These are phyloP conservation scores for Rhynchophorus ferrugineus DNA, from an alignment of 1,140 invertebrate genomes.

Conservation along the genomic window DNA sequence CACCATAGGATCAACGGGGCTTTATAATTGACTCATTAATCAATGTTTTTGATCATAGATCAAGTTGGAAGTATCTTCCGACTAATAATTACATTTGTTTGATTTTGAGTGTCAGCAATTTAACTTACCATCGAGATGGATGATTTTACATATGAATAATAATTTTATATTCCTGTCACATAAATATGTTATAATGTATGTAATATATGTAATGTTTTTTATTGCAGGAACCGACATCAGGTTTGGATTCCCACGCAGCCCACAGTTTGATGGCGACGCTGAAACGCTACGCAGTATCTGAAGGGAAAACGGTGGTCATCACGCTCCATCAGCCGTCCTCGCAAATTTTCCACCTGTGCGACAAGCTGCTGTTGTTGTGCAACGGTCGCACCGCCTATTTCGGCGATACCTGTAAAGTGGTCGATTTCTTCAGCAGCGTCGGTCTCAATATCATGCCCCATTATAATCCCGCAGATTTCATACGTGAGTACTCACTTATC, in stretches of 20 bases:
- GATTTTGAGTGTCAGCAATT: too few relatives aligned
- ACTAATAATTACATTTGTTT: too few relatives aligned
- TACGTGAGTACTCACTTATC: conserved; percentile 54
- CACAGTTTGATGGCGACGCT: conserved; percentile 65
- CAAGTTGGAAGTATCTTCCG: too few relatives aligned
- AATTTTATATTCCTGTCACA: too few relatives aligned
- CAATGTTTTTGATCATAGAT: too few relatives aligned
- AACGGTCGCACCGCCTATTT: conserved; percentile 75
- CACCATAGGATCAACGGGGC: too few relatives aligned
- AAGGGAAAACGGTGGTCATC: conserved; percentile 73
- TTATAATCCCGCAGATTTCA: conserved; percentile 84
- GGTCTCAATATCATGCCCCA: conserved; percentile 68
- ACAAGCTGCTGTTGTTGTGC: conserved; percentile 69
- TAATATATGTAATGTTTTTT: too few relatives aligned
- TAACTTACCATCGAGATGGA: too few relatives aligned
- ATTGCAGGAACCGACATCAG: conserved; percentile 86
- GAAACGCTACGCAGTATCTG: conserved; percentile 67
- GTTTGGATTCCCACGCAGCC: conserved; percentile 77
- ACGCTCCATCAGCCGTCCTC: conserved; percentile 84
- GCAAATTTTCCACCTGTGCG: conserved; percentile 83
- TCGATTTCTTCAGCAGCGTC: conserved; percentile 67
- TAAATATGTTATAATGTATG: too few relatives aligned
- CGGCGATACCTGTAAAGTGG: conserved; percentile 65
- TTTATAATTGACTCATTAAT: too few relatives aligned
- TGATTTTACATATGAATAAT: too few relatives aligned